phyloP scores from a whole-genome alignment of 2,888 invertebrate species.

The Lithophane leautieri region DNA sequence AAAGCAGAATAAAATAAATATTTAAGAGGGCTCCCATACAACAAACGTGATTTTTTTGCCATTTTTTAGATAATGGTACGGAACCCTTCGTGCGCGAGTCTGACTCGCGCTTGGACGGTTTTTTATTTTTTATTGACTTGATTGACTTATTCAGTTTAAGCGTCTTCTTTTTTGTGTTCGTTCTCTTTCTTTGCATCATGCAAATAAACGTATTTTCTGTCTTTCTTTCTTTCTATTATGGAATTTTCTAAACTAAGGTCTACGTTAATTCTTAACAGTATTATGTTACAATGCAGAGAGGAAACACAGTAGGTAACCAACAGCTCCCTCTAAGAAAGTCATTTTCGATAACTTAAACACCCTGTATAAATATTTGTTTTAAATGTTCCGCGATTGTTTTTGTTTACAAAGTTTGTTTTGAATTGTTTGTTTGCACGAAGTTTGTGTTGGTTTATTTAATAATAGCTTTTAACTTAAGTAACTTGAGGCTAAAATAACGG shows the following conservation, averaged over 20 bases:
- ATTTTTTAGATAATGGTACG: too few relatives aligned
- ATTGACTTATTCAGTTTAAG: neutral
- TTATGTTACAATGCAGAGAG: neutral
- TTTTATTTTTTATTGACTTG: too few relatives aligned
- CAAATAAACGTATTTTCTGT: neutral
- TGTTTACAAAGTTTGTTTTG: conserved; percentile 58
- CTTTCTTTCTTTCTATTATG: neutral
- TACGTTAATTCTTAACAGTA: neutral
- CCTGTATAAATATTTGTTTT: conserved; percentile 56
- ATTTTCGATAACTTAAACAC: conserved; percentile 26
- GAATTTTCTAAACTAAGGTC: neutral
- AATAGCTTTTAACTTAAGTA: conserved; percentile 34
- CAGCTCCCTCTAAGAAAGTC: neutral
- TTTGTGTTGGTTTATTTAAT: conserved; percentile 56
- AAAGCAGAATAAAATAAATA: too few relatives aligned
- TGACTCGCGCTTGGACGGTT: too few relatives aligned
- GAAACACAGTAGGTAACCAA: neutral
- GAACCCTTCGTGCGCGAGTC: too few relatives aligned
- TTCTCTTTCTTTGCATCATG: neutral
- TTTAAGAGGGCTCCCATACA: too few relatives aligned
- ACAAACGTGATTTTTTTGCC: too few relatives aligned
- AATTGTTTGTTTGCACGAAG: conserved; percentile 50
- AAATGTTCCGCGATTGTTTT: conserved; percentile 57
- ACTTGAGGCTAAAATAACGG: conserved; percentile 13
- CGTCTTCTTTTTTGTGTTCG: neutral